Conservation (phyloP, 2,888 invertebrate species). For the Eulithis prunata region DNA sequence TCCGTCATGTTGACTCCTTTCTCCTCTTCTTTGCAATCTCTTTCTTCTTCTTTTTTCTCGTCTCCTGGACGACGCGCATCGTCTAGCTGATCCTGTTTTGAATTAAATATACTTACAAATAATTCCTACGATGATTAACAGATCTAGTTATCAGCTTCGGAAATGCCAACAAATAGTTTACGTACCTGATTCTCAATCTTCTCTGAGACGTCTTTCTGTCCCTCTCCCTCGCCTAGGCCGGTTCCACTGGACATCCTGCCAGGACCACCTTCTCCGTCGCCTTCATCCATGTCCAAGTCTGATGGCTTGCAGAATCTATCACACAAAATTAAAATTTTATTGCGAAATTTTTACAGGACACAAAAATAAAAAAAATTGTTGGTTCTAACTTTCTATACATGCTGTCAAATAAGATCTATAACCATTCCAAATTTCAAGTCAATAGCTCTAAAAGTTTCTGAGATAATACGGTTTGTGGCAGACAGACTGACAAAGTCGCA, state of each 20-base stretch:
- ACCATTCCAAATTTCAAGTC: too few species aligned
- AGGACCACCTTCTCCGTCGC: constrained; percentile 86
- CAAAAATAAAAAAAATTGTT: too few species aligned
- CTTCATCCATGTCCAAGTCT: constrained; percentile 91
- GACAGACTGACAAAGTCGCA: too few species aligned
- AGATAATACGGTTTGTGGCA: too few species aligned
- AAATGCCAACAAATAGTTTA: too few species aligned
- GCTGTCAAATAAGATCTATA: too few species aligned
- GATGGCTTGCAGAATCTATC: constrained; percentile 96
- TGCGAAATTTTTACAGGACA: too few species aligned
- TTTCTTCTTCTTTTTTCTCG: constrained; percentile 89
- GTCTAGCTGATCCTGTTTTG: constrained; percentile 94
- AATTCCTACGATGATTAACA: too few species aligned
- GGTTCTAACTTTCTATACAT: too few species aligned
- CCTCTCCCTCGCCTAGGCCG: constrained; percentile 96
- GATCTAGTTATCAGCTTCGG: too few species aligned
- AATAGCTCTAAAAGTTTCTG: too few species aligned
- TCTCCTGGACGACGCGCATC: constrained; percentile 92
- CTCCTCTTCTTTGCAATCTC: constrained; percentile 94
- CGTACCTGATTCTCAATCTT: constrained; percentile 88
- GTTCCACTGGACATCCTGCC: constrained; percentile 88
- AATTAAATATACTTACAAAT: neutral
- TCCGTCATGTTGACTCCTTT: constrained; percentile 98
- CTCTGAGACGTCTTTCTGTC: constrained; percentile 97
- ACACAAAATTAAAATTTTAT: neutral